Evolutionary conservation across 1,140 invertebrate species (phyloP).

Genomic region (Hestina assimilis): DNA sequence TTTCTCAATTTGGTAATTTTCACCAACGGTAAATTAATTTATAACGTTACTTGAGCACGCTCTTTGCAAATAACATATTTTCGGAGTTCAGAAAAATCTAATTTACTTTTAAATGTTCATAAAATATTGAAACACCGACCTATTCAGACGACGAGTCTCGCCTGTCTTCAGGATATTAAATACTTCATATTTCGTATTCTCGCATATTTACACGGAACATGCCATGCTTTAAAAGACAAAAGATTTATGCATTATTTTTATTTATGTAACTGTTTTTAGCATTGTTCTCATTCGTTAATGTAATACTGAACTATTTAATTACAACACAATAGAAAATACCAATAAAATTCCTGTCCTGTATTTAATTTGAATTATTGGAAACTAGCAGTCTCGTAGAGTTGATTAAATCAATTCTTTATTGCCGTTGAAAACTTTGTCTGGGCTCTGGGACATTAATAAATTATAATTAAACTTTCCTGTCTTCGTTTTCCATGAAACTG

Average conservation of each 20-base stretch:
- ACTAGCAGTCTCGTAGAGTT: not conserved
- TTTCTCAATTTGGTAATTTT: conserved; percentile 13
- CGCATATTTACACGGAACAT: conserved; percentile 6
- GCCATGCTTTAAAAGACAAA: conserved; percentile 9
- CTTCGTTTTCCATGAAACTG: not conserved
- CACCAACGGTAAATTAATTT: conserved; percentile 10
- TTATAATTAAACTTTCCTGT: not conserved
- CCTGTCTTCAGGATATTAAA: conserved; percentile 53
- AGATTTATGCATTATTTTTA: not conserved
- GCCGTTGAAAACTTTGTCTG: not conserved
- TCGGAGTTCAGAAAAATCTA: conserved; percentile 40
- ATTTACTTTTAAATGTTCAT: conserved; percentile 58
- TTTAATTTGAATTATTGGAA: not conserved
- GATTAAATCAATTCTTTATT: conserved; percentile 1
- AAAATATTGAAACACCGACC: conserved; percentile 51
- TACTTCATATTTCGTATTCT: conserved; percentile 41
- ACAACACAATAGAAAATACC: not conserved
- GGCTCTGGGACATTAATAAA: not conserved
- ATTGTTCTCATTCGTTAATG: too few relatives aligned
- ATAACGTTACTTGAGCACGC: not conserved
- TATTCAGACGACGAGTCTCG: conserved; percentile 39
- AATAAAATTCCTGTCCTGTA: not conserved
- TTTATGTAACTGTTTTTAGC: too few relatives aligned
- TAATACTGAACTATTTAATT: too few relatives aligned
- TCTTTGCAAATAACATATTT: conserved; percentile 11